Conservation (phyloP, 1,140 invertebrate species). For the Dinoponera quadriceps region DNA sequence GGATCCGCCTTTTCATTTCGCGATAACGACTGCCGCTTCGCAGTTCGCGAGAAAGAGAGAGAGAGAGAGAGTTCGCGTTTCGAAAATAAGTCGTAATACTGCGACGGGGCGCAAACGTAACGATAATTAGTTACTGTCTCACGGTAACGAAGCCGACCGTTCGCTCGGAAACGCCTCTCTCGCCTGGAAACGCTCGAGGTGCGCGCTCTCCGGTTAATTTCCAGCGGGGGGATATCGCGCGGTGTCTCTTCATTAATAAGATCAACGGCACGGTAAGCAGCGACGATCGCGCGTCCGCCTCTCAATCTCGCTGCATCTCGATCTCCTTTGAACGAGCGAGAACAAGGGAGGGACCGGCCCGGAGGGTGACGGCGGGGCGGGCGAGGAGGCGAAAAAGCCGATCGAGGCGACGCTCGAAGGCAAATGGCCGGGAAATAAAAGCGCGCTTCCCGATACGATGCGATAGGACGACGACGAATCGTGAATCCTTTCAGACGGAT, state of each 20-base stretch:
- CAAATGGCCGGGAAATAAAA: constrained; percentile 60
- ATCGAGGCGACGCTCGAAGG: constrained; percentile 26
- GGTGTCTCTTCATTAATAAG: constrained; percentile 47
- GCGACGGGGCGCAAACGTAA: constrained; percentile 10
- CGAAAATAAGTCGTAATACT: constrained; percentile 34
- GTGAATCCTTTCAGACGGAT: constrained; percentile 65
- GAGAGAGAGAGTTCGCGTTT: constrained; percentile 19
- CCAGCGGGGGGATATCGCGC: neutral
- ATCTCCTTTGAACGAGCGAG: constrained; percentile 12
- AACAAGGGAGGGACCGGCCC: neutral
- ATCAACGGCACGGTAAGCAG: constrained; percentile 35
- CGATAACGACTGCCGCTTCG: constrained; percentile 18
- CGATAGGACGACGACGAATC: constrained; percentile 12
- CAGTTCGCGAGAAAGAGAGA: neutral
- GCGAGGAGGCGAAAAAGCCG: too few relatives aligned
- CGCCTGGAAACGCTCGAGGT: constrained; percentile 37
- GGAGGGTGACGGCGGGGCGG: too few relatives aligned
- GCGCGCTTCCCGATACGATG: constrained; percentile 40
- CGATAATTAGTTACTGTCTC: constrained; percentile 40
- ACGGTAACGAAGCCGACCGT: constrained; percentile 23
- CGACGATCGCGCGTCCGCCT: constrained; percentile 27
- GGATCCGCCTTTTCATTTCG: neutral
- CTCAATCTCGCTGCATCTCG: constrained; percentile 5
- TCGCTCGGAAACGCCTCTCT: constrained; percentile 8
- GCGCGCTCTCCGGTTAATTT: constrained; percentile 32